Evolutionary conservation across 2,888 invertebrate species (phyloP), one percentile per base, ranked within the genome.

Genomic region (Microctonus aethiopoides): DNA sequence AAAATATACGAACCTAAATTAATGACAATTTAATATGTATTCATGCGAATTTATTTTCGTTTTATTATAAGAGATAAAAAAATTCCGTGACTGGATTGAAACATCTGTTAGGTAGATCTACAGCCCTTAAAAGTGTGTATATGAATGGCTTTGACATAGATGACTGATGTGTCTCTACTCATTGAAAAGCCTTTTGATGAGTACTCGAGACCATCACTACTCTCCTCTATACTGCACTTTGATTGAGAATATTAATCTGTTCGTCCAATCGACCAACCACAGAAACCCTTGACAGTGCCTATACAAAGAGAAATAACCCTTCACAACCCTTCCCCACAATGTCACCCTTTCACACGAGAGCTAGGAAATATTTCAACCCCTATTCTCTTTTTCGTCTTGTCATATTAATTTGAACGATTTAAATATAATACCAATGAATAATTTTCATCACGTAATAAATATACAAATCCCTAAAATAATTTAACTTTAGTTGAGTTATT

Each of bases 1-100:
- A 46, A 16, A 2, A 76, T 81, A 79, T 79, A 80, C 76, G 32
- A 74, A 62, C 64, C 52, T 3, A 77, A 79, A 81, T 80, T 80
- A 80, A 80, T 80, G 77, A 76, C 72, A 74, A 74, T 76, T 75
- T 73, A 22, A 65, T 41, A 29, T 29, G 4, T 5, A 29, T 7
- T 5, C 29, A 29, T 5, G 3, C 7, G 3, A 7, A 29, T 29
- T 29, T 29, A 5, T 29, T 29, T 29, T 29, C 5, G 29, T 29
- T 29, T 29, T 29, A 3, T 4, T 5, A 29, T 29, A 29, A 29
- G 7, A 29, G 29, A 29, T 29, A 29, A 3, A 29, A 29, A 29
- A 29, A 29, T 29, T 29, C 29, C 3, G 7, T 29, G 29, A 29
- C 29, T 29, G 3, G 29, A 57, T 34, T n/a, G 34, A 16, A 29